These are phyloP conservation scores for Neolamprologus modestus DNA, from an alignment of 2,113 vertebrate genomes.

Conservation along the genomic window DNA sequence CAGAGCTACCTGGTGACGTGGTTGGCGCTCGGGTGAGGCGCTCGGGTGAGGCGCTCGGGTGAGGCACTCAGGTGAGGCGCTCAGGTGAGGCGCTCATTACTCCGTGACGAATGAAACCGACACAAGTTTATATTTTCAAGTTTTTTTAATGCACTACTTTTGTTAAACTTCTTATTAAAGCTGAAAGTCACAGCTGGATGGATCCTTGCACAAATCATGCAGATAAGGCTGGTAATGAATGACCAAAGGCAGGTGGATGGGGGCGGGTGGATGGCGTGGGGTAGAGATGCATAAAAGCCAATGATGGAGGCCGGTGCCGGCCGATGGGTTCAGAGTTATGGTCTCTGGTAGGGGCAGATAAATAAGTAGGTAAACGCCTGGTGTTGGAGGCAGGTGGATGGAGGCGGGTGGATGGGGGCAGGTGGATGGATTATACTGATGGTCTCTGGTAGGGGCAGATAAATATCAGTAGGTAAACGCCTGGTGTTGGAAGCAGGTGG, in stretches of 20 bases:
- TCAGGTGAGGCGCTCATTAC: not conserved
- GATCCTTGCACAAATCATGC: not conserved
- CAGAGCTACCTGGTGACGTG: not conserved
- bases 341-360: not conserved
- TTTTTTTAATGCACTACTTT: too few relatives aligned
- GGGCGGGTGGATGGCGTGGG: not conserved
- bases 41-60: too few relatives aligned
- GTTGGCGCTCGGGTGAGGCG: not conserved
- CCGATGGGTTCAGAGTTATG: not conserved
- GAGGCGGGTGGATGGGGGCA: rapidly evolving
- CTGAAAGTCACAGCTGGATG: not conserved
- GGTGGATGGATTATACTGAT: too few relatives aligned
- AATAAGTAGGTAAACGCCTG: too few relatives aligned
- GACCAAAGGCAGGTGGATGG: not conserved
- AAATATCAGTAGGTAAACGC: too few relatives aligned
- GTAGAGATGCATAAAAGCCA: not conserved
- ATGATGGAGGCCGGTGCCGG: not conserved
- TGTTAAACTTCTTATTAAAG: not conserved
- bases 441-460: too few relatives aligned
- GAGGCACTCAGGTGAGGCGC: not conserved
- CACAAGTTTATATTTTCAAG: too few relatives aligned
- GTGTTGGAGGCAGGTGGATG: too few relatives aligned
- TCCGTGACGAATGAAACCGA: too few relatives aligned
- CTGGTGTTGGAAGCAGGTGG: rapidly evolving
- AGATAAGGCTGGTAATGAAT: not conserved